These are phyloP conservation scores for Hucho hucho DNA, from an alignment of 2,113 vertebrate genomes.

Conservation along the genomic window DNA sequence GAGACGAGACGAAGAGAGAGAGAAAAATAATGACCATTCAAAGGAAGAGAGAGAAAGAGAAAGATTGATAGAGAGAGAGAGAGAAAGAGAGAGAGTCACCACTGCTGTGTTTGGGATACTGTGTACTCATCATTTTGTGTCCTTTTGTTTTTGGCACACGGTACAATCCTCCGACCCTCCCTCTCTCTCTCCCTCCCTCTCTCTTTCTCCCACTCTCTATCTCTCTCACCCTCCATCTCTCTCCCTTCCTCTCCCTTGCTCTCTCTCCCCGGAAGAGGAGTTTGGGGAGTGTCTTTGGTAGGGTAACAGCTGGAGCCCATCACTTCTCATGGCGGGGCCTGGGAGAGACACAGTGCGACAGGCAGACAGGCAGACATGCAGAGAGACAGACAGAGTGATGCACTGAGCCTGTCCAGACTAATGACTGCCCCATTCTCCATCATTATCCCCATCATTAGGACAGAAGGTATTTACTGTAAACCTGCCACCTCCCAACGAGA, in stretches of 20 bases:
- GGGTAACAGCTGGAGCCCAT: constrained; percentile 94
- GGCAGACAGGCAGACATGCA: no score
- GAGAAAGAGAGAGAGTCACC: neutral
- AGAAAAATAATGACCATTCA: neutral
- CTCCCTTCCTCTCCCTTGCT: neutral
- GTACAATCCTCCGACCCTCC: no score
- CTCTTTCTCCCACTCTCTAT: no score
- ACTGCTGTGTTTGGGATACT: neutral
- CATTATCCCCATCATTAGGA: constrained; percentile 99
- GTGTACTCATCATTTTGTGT: neutral
- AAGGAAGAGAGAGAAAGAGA: neutral
- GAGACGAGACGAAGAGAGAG: no score
- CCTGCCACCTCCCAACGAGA: constrained; percentile 99
- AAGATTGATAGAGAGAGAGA: neutral
- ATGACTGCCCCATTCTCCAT: constrained; percentile 99
- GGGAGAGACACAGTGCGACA: constrained; percentile 78
- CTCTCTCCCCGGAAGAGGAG: constrained; percentile 16
- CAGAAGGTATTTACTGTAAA: constrained; percentile 99
- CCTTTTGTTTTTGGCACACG: no score
- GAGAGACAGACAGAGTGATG: constrained; percentile 80
- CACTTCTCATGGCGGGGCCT: constrained; percentile 92
- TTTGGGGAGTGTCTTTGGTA: constrained; percentile 62
- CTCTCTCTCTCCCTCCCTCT: no score
- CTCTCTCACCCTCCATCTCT: neutral
- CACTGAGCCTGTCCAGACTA: constrained; percentile 96